Conservation (phyloP, 2,113 vertebrate species). For the Chamaetylas fuelleborni region DNA sequence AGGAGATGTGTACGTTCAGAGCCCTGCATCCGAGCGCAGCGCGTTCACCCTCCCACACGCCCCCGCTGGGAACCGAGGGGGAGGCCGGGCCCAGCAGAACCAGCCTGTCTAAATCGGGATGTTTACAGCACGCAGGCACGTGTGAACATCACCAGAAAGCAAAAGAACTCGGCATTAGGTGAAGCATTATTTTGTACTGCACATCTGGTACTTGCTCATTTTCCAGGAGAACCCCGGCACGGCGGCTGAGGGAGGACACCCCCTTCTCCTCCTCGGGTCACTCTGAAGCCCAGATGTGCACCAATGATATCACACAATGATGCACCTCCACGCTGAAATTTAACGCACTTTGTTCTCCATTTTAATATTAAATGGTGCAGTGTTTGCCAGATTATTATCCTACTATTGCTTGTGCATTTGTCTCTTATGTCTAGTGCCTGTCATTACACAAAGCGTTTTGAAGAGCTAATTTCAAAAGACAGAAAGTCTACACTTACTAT, state of each 20-base stretch:
- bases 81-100: not conserved
- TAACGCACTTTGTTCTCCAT: constrained; percentile 36
- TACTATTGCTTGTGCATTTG: constrained; percentile 54
- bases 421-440: constrained; percentile 70
- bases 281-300: not conserved
- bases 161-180: not conserved
- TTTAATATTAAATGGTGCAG: constrained; percentile 37
- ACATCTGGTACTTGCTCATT: not conserved
- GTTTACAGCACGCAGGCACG: not conserved
- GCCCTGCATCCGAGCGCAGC: rapidly evolving
- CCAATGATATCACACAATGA: not conserved
- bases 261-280: not conserved
- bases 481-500: constrained; percentile 68
- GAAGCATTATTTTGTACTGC: not conserved
- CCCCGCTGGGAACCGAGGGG: not conserved
- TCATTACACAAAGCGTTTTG: constrained; percentile 72
- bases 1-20: not conserved
- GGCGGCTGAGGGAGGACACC: not conserved
- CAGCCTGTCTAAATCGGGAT: not conserved
- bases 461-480: constrained; percentile 74
- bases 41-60: rapidly evolving
- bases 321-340: not conserved
- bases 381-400: constrained; percentile 67
- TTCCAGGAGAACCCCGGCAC: not conserved
- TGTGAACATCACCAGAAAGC: not conserved